Conservation (phyloP, 2,113 vertebrate genomes). For the Sturnira hondurensis region DNA sequence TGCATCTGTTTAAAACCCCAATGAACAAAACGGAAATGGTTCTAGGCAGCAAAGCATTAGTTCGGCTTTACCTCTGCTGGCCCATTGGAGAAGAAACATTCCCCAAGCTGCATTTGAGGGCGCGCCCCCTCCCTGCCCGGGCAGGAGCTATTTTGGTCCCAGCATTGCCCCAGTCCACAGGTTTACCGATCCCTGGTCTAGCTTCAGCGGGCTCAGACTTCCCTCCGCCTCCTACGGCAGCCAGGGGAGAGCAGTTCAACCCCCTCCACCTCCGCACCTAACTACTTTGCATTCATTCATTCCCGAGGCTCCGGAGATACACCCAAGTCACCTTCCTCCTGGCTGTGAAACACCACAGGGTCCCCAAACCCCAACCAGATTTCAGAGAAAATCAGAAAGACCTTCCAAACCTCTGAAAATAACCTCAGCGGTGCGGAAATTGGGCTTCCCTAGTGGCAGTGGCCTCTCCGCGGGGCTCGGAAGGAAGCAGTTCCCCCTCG, state of each 20-base stretch:
- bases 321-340: not conserved
- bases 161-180: not conserved
- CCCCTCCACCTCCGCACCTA: not conserved
- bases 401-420: not conserved
- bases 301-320: not conserved
- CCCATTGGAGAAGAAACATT: constrained; percentile 53
- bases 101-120: constrained; percentile 10
- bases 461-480: not conserved
- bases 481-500: not conserved
- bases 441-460: not conserved
- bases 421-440: not conserved
- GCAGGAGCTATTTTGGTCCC: constrained; percentile 43
- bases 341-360: not conserved
- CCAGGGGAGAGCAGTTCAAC: not conserved
- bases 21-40: constrained; percentile 3
- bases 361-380: not conserved
- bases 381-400: not conserved
- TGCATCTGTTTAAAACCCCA: not conserved
- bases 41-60: not conserved
- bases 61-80: constrained; percentile 41
- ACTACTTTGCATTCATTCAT: not conserved
- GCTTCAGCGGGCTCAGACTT: not conserved
- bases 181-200: constrained; percentile 21
- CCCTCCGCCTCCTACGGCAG: not conserved
- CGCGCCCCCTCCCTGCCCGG: constrained; percentile 17